phyloP scores from a whole-genome alignment of 2,888 invertebrate genomes.

The Barypeithes pellucidus region DNA sequence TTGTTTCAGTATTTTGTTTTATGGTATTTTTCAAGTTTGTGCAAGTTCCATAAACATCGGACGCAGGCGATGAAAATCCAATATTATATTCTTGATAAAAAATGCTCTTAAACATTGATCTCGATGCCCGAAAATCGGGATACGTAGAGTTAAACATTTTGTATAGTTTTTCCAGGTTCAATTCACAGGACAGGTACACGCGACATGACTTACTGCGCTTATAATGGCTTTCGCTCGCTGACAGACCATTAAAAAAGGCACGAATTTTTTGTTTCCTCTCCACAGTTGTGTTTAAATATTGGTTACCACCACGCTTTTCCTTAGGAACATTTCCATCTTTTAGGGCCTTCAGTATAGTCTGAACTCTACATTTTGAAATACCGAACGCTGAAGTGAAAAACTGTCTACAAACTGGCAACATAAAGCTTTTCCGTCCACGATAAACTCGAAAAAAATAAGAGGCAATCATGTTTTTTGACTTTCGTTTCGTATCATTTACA shows the following conservation, averaged over 20 bases:
- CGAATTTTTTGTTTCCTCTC: slow-evolving; percentile 21
- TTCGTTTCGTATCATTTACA: slow-evolving; percentile 12
- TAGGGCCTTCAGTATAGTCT: slow-evolving; percentile 24
- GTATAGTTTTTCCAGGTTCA: slow-evolving; percentile 6
- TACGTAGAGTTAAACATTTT: slow-evolving; percentile 14
- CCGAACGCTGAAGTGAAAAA: slow-evolving; percentile 21
- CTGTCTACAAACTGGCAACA: slow-evolving; percentile 26
- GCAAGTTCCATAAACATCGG: slow-evolving; percentile 43
- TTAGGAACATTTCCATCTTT: slow-evolving; percentile 19
- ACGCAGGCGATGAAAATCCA: slow-evolving; percentile 53
- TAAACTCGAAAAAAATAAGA: slow-evolving; percentile 26
- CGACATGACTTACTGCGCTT: slow-evolving; percentile 23
- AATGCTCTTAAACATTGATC: slow-evolving; percentile 15
- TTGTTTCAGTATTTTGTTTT: slow-evolving; percentile 31
- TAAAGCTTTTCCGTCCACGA: slow-evolving; percentile 17
- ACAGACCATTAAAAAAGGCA: too few species aligned
- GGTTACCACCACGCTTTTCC: slow-evolving; percentile 21
- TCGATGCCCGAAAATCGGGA: slow-evolving; percentile 3
- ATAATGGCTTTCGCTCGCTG: slow-evolving; percentile 28
- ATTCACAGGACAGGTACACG: slow-evolving; percentile 18
- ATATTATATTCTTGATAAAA: slow-evolving; percentile 51
- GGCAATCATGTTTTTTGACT: slow-evolving; percentile 22
- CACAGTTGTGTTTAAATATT: slow-evolving; percentile 15
- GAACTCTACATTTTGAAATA: slow-evolving; percentile 22
- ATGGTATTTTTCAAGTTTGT: slow-evolving; percentile 30